Percentiles rank a stretch among this genome's conserved stretches.
phyloP scores from a whole-genome alignment of 2,113 vertebrate genomes.

The Toxotes jaculatrix region DNA sequence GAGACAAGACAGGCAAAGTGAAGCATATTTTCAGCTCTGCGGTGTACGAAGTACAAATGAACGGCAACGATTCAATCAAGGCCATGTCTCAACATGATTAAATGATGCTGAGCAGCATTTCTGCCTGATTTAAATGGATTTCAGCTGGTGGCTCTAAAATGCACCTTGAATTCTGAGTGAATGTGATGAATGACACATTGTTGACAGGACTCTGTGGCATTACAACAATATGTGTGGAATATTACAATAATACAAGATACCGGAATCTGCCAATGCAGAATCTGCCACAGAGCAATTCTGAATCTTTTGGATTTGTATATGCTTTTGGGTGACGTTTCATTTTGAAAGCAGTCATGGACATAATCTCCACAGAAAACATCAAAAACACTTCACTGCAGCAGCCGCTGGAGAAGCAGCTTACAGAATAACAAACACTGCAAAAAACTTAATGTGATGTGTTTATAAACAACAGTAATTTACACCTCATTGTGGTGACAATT shows the following conservation, averaged over 20 bases:
- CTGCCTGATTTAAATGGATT: conserved; percentile 28
- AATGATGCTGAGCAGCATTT: conserved; percentile 53
- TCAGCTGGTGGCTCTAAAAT: conserved; percentile 26
- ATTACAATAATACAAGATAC: background rate
- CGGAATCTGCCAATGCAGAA: background rate
- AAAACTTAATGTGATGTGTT: conserved; percentile 2
- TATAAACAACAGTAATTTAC: background rate
- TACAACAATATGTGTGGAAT: background rate
- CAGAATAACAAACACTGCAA: conserved; percentile 23
- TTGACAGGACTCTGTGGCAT: background rate
- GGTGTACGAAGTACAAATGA: conserved; percentile 24
- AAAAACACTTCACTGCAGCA: conserved; percentile 18
- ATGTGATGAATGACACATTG: conserved; percentile 28
- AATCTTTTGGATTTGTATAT: conserved; percentile 15
- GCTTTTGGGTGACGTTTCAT: conserved; percentile 36
- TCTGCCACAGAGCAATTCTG: background rate
- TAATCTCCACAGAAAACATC: conserved; percentile 40
- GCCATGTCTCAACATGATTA: conserved; percentile 42
- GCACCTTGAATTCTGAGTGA: conserved; percentile 24
- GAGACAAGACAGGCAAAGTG: conserved; percentile 45
- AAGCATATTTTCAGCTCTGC: conserved; percentile 48
- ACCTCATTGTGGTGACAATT: background rate
- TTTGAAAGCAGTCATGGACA: conserved; percentile 24
- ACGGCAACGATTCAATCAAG: conserved; percentile 45
- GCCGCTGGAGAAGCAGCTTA: background rate